phyloP scores from a whole-genome alignment of 2,797 vertebrate species.

The Picus viridis region DNA sequence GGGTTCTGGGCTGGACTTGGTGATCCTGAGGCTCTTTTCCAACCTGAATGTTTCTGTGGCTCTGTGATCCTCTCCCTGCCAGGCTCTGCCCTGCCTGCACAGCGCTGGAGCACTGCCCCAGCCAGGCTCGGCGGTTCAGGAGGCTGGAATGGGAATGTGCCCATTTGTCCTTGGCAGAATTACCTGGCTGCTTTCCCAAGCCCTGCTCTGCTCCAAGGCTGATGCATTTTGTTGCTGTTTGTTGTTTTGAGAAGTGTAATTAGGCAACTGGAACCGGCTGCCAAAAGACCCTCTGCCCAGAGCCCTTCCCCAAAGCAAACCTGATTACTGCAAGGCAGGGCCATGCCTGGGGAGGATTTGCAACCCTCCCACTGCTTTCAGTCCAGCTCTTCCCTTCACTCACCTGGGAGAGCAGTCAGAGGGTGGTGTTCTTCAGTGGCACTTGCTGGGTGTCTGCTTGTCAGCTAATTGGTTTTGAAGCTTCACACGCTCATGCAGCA shows the following conservation, averaged over 20 bases:
- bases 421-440: neutral
- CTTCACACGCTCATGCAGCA: neutral
- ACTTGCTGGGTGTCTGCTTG: neutral
- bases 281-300: neutral
- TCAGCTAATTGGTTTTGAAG: slow-evolving; percentile 1
- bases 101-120: neutral
- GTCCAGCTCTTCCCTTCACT: neutral
- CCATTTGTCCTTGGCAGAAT: neutral
- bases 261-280: neutral
- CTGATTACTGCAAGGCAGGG: neutral
- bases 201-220: neutral
- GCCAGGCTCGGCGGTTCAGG: neutral
- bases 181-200: slow-evolving; percentile 14
- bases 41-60: no score
- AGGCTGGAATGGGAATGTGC: neutral
- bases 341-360: neutral
- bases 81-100: neutral
- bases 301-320: slow-evolving; percentile 9
- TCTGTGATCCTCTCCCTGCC: neutral
- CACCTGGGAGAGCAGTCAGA: neutral
- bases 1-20: no score
- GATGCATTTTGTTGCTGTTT: slow-evolving; percentile 2
- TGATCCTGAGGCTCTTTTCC: neutral
- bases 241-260: neutral
- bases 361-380: neutral